Evolutionary conservation across 2,797 vertebrate genomes (phyloP), one percentile per base, ranked within the genome.

Genomic region (Etheostoma perlongum): DNA sequence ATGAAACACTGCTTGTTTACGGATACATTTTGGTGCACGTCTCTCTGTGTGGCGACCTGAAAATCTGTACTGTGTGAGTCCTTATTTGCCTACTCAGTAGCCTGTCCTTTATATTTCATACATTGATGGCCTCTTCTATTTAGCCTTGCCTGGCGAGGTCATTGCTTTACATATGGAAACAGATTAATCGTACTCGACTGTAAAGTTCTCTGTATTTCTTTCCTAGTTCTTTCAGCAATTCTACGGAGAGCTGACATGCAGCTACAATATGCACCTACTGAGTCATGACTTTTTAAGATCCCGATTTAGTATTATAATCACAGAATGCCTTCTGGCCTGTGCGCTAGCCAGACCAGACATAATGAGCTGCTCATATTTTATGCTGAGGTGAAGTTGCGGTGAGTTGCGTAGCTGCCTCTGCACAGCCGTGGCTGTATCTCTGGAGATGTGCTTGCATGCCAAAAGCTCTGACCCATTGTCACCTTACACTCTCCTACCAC

Each of bases 251-350:
- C 69, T 57, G 74, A 73, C 57, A 14, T n/a, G 48, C 61, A 70
- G 62, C 66, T 67, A 52, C 59, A 60, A 30, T 66, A 67, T 64
- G 70, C 81, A 60, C 76, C 73, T 40, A 75, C 78, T 79, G 76
- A 87, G 72, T 82, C 80, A 72, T 57, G 53, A 64, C 72, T 85
- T 76, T 88, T 81, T 76, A 74, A 74, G 67, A 72, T 67, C 81
- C 65, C 58, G 74, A 88, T 88, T 88, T 84, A 86, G 78, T 83
- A 79, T 89, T 65, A 78, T 80, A 88, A 85, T 86, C 78, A 76
- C 81, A 77, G 66, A 76, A 83, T 70, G 78, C 78, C 85, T 78
- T 55, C 69, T 85, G 83, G 64, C 80, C 82, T 72, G 65, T 30
- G 25, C 54, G 78, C 76, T 75, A 68, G 79, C 67, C 82, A 61